Evolutionary conservation across 2,113 vertebrate genomes (phyloP).

Genomic region (Cichladusa arquata): DNA sequence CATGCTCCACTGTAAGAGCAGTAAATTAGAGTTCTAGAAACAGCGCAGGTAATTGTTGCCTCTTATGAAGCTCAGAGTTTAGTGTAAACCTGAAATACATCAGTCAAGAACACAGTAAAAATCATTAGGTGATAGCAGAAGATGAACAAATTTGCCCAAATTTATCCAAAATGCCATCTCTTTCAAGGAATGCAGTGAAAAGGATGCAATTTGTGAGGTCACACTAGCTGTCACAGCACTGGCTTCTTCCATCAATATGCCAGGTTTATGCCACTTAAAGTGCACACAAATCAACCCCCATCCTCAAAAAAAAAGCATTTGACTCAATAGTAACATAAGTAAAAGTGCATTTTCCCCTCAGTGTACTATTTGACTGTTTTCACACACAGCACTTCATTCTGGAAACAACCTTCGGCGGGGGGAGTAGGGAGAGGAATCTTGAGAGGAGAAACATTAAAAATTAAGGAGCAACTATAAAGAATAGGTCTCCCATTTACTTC

Average conservation of each 20-base stretch:
- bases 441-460: background rate
- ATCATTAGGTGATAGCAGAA: background rate
- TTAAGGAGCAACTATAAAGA: background rate
- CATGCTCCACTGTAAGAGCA: background rate
- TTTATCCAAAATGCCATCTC: background rate
- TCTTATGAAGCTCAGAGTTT: background rate
- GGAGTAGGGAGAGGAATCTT: background rate
- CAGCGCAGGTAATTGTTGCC: background rate
- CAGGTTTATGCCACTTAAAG: background rate
- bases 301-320: background rate
- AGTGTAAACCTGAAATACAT: background rate
- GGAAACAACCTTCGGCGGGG: background rate
- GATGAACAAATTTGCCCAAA: background rate
- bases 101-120: background rate
- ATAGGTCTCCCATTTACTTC: background rate
- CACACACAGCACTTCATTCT: background rate
- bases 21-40: background rate
- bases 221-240: background rate
- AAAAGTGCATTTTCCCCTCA: background rate
- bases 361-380: background rate
- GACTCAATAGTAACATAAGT: background rate
- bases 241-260: background rate
- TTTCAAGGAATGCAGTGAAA: background rate
- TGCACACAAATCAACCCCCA: background rate
- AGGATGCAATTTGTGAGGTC: background rate